phyloP scores from a whole-genome alignment of 2,797 vertebrate genomes.

The Lepidocolaptes lacrymiger region DNA sequence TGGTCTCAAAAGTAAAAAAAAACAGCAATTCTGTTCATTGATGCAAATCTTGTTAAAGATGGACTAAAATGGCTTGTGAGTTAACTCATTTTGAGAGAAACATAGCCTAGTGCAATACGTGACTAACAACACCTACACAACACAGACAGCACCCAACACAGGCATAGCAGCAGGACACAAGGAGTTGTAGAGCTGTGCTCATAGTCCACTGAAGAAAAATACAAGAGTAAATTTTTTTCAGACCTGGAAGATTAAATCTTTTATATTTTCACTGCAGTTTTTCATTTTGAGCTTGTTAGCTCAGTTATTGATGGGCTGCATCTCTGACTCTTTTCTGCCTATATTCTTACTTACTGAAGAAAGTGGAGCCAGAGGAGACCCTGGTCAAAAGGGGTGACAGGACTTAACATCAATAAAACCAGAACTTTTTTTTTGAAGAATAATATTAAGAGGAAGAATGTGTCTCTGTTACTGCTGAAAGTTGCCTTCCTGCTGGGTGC shows the following conservation, averaged over 20 bases:
- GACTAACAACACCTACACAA: background rate
- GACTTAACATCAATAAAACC: background rate
- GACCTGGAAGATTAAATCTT: background rate
- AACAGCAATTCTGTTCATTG: background rate
- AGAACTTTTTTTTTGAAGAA: background rate
- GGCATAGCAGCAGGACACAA: background rate
- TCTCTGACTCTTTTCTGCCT: background rate
- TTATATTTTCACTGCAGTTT: background rate
- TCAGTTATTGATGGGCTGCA: background rate
- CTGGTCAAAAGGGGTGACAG: background rate
- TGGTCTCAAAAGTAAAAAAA: background rate
- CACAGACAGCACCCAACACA: background rate
- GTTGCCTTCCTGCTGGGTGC: background rate
- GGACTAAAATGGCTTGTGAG: background rate
- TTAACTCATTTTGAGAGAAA: background rate
- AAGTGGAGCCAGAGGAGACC: background rate
- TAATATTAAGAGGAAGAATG: background rate
- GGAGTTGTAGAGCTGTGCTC: background rate
- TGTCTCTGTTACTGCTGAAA: background rate
- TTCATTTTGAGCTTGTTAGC: background rate
- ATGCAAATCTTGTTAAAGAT: background rate
- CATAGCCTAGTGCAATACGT: accelerated
- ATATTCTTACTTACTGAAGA: background rate
- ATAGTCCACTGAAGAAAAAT: background rate
- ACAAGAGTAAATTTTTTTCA: background rate